Evolutionary conservation across 2,888 invertebrate genomes (phyloP).

Genomic region (Lycaena phlaeas): DNA sequence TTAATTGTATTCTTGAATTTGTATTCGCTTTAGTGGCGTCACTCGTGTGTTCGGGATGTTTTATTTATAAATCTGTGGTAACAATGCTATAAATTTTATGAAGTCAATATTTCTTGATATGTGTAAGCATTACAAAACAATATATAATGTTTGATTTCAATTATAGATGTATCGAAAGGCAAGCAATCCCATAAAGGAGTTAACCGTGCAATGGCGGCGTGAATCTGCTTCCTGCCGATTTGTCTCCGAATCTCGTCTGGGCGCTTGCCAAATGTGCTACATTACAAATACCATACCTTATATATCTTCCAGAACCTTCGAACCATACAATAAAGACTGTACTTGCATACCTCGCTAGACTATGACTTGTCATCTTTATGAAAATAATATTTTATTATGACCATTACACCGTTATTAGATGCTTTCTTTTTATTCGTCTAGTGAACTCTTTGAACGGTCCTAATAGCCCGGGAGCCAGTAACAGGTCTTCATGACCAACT

Average conservation of each 20-base stretch:
- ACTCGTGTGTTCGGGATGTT: too few species aligned
- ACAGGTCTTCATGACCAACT: too few species aligned
- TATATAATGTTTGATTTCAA: not conserved
- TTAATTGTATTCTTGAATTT: too few species aligned
- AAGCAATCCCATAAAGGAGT: conserved; percentile 25
- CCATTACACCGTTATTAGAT: conserved; percentile 32
- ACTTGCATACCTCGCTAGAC: too few species aligned
- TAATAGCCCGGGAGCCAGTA: too few species aligned
- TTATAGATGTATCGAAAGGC: conserved; percentile 15
- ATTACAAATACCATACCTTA: conserved; percentile 27
- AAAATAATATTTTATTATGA: conserved; percentile 61
- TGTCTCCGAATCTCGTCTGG: conserved; percentile 67
- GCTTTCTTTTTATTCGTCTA: too few species aligned
- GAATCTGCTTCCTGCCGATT: conserved; percentile 70
- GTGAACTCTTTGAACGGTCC: too few species aligned
- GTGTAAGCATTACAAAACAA: too few species aligned
- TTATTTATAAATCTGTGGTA: too few species aligned
- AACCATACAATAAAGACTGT: conserved; percentile 20
- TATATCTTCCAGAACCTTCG: conserved; percentile 21
- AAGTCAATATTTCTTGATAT: too few species aligned
- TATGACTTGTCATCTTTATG: conserved; percentile 53
- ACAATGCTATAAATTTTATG: too few species aligned
- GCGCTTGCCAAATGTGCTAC: conserved; percentile 61
- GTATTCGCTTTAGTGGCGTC: too few species aligned
- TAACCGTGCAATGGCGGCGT: conserved; percentile 45